Conservation (phyloP, 1,140 invertebrate species). For the Drosophila kohkoa region DNA sequence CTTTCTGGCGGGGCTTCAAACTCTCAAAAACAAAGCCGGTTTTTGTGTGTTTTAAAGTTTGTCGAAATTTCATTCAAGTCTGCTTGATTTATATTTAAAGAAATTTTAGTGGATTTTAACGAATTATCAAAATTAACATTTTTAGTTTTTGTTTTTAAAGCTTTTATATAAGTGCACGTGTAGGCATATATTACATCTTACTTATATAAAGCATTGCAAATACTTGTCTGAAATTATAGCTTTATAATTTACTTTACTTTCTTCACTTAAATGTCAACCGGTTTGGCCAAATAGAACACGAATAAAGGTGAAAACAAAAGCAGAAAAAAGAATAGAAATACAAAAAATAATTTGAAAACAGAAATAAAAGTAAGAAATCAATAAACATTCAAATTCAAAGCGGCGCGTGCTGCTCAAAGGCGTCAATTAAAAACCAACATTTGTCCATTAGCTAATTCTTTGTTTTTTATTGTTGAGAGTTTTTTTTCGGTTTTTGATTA, state of each 20-base stretch:
- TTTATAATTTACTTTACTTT: slow-evolving; percentile 15
- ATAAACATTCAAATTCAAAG: slow-evolving; percentile 47
- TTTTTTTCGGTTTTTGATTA: neutral
- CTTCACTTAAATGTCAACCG: slow-evolving; percentile 31
- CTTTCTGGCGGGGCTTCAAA: slow-evolving; percentile 19
- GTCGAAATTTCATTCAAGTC: slow-evolving; percentile 53
- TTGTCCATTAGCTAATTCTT: slow-evolving; percentile 65
- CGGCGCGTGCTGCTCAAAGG: slow-evolving; percentile 75
- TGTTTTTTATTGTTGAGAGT: slow-evolving; percentile 19
- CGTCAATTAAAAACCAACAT: slow-evolving; percentile 70
- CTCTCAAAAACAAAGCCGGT: slow-evolving; percentile 57
- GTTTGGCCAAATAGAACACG: slow-evolving; percentile 60
- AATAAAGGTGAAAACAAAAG: slow-evolving; percentile 36
- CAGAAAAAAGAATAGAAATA: slow-evolving; percentile 18
- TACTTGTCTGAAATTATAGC: neutral
- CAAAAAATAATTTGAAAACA: slow-evolving; percentile 35
- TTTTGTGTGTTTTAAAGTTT: slow-evolving; percentile 56
- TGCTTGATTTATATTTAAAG: slow-evolving; percentile 43
- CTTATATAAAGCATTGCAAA: slow-evolving; percentile 3
- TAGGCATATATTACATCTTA: slow-evolving; percentile 21
- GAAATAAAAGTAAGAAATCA: slow-evolving; percentile 17
- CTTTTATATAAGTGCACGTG: slow-evolving; percentile 54
- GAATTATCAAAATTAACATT: slow-evolving; percentile 47
- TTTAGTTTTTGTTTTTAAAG: slow-evolving; percentile 39
- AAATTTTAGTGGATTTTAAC: slow-evolving; percentile 49